Evolutionary conservation across 2,113 vertebrate genomes (phyloP), one percentile per base, ranked within the genome.

Genomic region (Paracanthobrama guichenoti): DNA sequence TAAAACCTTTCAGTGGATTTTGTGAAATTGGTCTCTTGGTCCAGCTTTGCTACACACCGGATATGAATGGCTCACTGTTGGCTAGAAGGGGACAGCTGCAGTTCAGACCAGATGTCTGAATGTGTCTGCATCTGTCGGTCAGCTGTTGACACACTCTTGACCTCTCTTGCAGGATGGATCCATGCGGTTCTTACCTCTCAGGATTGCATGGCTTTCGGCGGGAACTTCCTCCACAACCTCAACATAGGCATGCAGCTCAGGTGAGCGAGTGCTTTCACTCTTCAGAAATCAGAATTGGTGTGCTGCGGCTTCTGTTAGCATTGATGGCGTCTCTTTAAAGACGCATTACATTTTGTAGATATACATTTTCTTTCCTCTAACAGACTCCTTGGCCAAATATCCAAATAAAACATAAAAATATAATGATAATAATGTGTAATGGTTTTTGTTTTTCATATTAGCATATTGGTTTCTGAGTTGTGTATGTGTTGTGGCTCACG

Each of bases 231-330:
- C 91, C 98, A 99, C 94, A 98, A 99, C 94, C 97, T 99, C 88
- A 99, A 99, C 89, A 99, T 99, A 91, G 95, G 95, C 96, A 99
- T 99, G 98, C 98, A 99, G 95, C 97, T 99, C 96, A 98, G 98
- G 98, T 99, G 87, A 86, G 93, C 90, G 72, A 50, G 20, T 22
- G 16, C 35, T 35, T 20, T 35, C 4, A 14, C 6, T 39, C 14
- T 50, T 55, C 24, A 50, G 12, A 50, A 50, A 53, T 53, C 2
- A 18, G 72, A 50, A 53, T 10, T 10, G 3, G 26, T 26, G 13
- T 75, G 42, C 39, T 69, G 35, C 11, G 31, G 35, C 66, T 69
- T 69, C 39, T 71, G 20, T 72, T 24, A 16, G 42, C 11, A 12
- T 73, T 24, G 1, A 44, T 13, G 6, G n/a, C 11, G 1, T 24